phyloP scores from a whole-genome alignment of 92 coral and sea anemone genomes.

The Isaurus tuberculatus region DNA sequence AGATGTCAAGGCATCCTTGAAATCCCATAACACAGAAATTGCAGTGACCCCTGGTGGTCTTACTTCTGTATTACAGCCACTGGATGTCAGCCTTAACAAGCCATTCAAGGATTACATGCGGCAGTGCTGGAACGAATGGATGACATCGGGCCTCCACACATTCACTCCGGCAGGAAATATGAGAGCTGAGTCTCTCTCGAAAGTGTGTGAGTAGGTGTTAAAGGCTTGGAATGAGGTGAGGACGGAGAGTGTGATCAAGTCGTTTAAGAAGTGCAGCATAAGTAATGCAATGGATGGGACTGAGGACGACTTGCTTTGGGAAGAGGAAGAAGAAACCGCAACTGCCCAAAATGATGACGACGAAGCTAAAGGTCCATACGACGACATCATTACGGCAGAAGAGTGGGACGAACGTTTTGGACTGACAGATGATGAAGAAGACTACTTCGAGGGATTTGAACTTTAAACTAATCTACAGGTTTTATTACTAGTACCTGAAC shows the following conservation, averaged over 20 bases:
- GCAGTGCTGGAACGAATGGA: too few species aligned
- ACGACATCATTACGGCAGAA: conserved; percentile 2
- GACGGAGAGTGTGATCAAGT: too few species aligned
- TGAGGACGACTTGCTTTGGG: too few species aligned
- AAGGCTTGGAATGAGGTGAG: too few species aligned
- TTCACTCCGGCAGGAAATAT: too few species aligned
- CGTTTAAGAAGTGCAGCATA: too few species aligned
- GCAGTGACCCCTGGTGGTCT: conserved; percentile 46
- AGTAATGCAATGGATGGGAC: too few species aligned
- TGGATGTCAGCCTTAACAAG: conserved; percentile 40
- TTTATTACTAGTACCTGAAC: not conserved
- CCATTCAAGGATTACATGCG: too few species aligned
- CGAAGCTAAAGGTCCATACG: conserved; percentile 22
- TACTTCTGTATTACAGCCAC: conserved; percentile 34
- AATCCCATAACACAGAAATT: conserved; percentile 20
- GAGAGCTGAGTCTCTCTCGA: too few species aligned
- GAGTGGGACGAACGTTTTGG: conserved; percentile 10
- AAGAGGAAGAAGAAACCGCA: conserved; percentile 10
- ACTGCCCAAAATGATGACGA: conserved; percentile 23
- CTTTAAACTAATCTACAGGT: not conserved
- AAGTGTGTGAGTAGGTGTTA: too few species aligned
- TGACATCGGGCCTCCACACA: too few species aligned
- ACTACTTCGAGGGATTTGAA: conserved; percentile 8
- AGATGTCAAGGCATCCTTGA: not conserved
- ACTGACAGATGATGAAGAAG: conserved; percentile 30